Evolutionary conservation across 92 coral and sea anemone genomes (phyloP), one percentile per base, ranked within the genome.

Genomic region (Porites lobata): DNA sequence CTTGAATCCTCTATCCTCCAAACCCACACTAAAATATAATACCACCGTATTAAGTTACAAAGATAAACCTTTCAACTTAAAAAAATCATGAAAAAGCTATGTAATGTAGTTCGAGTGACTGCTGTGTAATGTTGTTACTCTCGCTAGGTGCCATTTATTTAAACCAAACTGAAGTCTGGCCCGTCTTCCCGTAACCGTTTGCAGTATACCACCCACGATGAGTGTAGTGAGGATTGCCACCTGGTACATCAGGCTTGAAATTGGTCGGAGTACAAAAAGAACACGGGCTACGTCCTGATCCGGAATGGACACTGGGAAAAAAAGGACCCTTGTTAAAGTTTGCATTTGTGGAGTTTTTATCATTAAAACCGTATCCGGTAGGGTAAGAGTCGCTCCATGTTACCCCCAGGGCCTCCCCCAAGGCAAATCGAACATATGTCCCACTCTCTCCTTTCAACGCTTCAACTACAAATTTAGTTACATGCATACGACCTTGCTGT

Each of bases 371-470:
- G 52, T 96, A 96, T 9, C 98, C 98, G 2, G 98, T 91, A n/a
- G 98, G 98, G 72, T 91, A 91, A 7, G 95, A 75, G 66, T 95
- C 98, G 26, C 83, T 10, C 94, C 94, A 93, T 17, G 94, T 61
- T 9, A 89, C 91, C 6, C 95, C 98, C 20, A 92, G 83, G 32
- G 96, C 89, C 73, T 96, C 98, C 2, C 94, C 96, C 43, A 96
- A 65, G 1, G 93, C 93, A 81, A 89, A 92, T 78, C 98, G 67
- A 29, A 83, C 65, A 52, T 50, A 91, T 62, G 82, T 86, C 13
- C 96, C 98, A 9, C 82, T 79, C 11, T 95, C 98, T 54, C 98
- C 96, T 74, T 95, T 95, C 83, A 95, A 52, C 15, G 97, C 98
- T 65, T 89, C 91, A 20, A 95, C 98, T 56, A 62, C 65, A 67